Base-by-base conservation (phyloP, 2,888 invertebrate species). In the Drosophila helvetica region DNA sequence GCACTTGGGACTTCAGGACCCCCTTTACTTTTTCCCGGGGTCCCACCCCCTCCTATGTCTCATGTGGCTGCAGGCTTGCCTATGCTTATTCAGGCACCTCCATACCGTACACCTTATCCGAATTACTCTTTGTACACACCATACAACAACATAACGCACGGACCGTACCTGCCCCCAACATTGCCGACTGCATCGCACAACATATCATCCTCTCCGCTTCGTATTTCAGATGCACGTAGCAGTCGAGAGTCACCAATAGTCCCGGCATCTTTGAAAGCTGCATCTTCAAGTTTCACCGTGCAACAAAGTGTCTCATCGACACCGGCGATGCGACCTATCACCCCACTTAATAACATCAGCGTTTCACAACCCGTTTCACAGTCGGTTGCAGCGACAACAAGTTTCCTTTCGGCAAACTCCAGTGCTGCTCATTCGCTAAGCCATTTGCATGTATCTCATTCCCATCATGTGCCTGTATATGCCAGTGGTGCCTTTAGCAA, bases 91-190 rank as follows among this genome's bases (percentile, higher is more conserved):
- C 91, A 91, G 61, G 86, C 91, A 38, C 83, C 90, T 45, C 89
- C 91, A 42, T 92, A 92, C 72, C 89, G 92, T 50, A 80, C 90
- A 62, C 86, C 90, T 42, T 92, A 92, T 90, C 93, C 94, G 12
- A 90, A 90, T 64, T 92, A 92, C 88, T 74, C 94, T 10, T 93
- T 97, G 73, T 97, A 97, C 90, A 95, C 96, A 15, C 96, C 96
- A 0, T 96, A 96, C 89, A 95, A 96, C 66, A 94, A 95, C 62
- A 94, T 96, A 91, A 95, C 95, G 91, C 95, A 96, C 92, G 95
- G 95, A 87, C 95, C 96, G 47, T 96, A 96, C 86, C 93, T 95
- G 82, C 93, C 94, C 38, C 93, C 94, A 42, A 92, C 93, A 55
- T 47, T 84, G 54, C 69, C 81, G 25, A 93, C 93, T 78, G 94